These are phyloP conservation scores for Prunella strophiata DNA, from an alignment of 2,797 vertebrate genomes.

Conservation along the genomic window DNA sequence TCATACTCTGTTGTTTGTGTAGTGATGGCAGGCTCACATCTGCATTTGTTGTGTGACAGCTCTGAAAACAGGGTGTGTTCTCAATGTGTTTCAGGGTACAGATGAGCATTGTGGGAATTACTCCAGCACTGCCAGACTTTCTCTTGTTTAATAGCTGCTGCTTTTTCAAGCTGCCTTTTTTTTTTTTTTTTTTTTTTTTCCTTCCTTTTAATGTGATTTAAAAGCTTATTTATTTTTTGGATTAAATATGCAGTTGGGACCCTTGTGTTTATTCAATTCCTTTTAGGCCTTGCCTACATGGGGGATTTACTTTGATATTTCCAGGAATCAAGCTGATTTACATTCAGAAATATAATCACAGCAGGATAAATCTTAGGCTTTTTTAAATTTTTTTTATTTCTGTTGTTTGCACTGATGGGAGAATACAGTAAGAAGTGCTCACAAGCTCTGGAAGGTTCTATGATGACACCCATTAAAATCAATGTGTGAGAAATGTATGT, in stretches of 20 bases:
- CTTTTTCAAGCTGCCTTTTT: background rate
- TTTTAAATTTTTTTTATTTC: background rate
- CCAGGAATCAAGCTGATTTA: conserved; percentile 10
- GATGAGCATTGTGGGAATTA: conserved; percentile 22
- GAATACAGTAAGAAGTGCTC: background rate
- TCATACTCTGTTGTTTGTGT: conserved; percentile 51
- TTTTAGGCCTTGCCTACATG: background rate
- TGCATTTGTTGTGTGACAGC: conserved; percentile 48
- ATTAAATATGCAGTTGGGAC: background rate
- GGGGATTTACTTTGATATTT: conserved; percentile 28
- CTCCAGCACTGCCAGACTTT: background rate
- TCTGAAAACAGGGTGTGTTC: conserved; percentile 47
- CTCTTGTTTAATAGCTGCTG: conserved; percentile 20
- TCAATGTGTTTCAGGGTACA: background rate
- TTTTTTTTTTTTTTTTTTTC: background rate
- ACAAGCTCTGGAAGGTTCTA: background rate
- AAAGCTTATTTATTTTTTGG: conserved; percentile 46
- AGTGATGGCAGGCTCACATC: conserved; percentile 33
- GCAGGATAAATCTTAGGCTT: background rate
- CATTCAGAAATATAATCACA: conserved; percentile 5
- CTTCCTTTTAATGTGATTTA: conserved; percentile 13
- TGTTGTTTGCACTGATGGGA: background rate
- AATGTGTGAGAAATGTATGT: background rate
- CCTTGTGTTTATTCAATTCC: conserved; percentile 30
- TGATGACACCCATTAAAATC: background rate